Evolutionary conservation across 2,113 vertebrate species (phyloP), one percentile per base, ranked within the genome.

Genomic region (Sardina pilchardus): DNA sequence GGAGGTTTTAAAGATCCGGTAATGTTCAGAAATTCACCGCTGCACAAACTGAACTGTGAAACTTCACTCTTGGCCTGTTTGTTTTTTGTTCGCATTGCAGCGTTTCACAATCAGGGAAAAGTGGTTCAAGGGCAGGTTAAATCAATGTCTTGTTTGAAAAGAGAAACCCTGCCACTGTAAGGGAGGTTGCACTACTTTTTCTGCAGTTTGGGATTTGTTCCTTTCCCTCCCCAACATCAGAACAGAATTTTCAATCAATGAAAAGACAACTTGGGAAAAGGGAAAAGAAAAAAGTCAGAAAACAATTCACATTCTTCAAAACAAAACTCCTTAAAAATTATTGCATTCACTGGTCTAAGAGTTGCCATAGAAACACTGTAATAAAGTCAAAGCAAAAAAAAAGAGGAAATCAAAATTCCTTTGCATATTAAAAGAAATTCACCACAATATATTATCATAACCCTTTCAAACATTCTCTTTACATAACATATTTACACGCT

Each of bases 371-470:
- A 12, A 86, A 83, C 84, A 82, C 56, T 81, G 90, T 88, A 87
- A 81, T 53, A 85, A 89, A 87, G 50, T 82, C 59, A 90, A 47
- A 87, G n/a, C 87, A 87, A 81, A 36, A 82, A 36, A 90, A 44
- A 59, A 86, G 36, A 47, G 50, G 85, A 86, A 44, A 89, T 86
- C 80, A 80, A 84, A 36, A 43, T 30, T 34, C 4, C 21, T 59
- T 89, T 91, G 89, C 90, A 92, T 92, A 92, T 91, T 93, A 86
- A 91, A 93, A 93, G 92, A 93, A 91, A 89, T 93, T 88, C 91
- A 94, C 91, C 89, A 92, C 94, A 93, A 93, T 94, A 94, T 94
- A 94, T 95, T 94, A 94, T 95, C 94, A 94, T 89, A 91, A 92
- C 92, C 93, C 91, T 91, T 92, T 93, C 90, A 91, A 89, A 93